Evolutionary conservation across 2,797 vertebrate genomes (phyloP), one percentile per base, ranked within the genome.

Genomic region (Argyrosomus regius): DNA sequence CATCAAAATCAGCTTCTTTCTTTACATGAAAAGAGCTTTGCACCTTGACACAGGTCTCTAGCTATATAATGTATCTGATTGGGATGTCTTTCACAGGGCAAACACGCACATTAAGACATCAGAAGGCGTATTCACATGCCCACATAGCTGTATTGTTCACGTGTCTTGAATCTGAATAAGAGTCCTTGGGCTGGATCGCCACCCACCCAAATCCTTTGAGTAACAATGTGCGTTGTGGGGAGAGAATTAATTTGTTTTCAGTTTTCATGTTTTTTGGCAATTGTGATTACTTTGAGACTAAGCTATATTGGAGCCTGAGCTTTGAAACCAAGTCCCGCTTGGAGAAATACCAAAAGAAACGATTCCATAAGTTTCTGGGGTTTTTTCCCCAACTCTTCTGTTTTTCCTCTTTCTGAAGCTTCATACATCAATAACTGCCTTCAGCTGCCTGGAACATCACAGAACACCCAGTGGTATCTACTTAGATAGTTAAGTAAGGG

Each of bases 181-280:
- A 81, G 84, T 81, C 86, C 82, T 89, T 81, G 84, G 73, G 85
- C 86, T 85, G 75, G 59, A 84, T 86, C 17, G 20, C 81, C 86
- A 87, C 84, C 84, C 60, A 71, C 75, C 77, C 84, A 68, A 84
- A 85, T 84, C 87, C 87, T 83, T 53, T 75, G 86, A 86, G 89
- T 68, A 78, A 85, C 78, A 85, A 77, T 75, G 80, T 54, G 82
- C 31, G 31, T 75, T 75, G 77, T 74, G 65, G 75, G 78, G 74
- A 89, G 81, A 87, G 69, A 89, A 93, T 88, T 86, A 60, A 91
- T 86, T 89, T 83, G 68, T 87, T 90, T 91, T 87, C 77, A 58
- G 57, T 88, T 88, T 88, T 90, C 63, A 80, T 91, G 72, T 86
- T 87, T 82, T 86, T 90, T 91, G 81, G 80, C 88, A 87, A 69